phyloP scores from a whole-genome alignment of 2,888 invertebrate genomes.

The Oscheius sp. region DNA sequence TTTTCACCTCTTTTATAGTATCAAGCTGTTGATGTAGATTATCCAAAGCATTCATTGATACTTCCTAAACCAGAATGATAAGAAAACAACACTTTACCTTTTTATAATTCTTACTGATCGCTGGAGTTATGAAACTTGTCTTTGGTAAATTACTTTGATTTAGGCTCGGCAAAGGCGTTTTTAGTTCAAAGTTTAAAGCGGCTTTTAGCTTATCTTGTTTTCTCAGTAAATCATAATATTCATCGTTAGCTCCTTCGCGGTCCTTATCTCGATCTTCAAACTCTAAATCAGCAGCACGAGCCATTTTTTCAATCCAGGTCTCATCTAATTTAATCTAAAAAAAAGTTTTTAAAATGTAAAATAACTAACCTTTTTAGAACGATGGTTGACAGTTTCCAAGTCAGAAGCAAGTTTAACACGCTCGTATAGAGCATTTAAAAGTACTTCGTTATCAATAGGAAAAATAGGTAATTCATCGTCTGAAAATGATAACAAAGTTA shows the following conservation, averaged over 20 bases:
- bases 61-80: not conserved
- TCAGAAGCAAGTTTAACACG: conserved; percentile 82
- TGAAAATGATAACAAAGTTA: too few relatives aligned
- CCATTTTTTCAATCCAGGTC: conserved; percentile 86
- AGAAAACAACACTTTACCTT: not conserved
- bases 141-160: not conserved
- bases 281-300: conserved; percentile 84
- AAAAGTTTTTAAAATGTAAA: not conserved
- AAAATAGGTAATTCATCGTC: conserved; percentile 78
- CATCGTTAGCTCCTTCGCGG: conserved; percentile 8
- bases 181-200: not conserved
- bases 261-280: conserved; percentile 77
- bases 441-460: conserved; percentile 76
- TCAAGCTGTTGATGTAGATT: conserved; percentile 37
- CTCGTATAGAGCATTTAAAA: conserved; percentile 76
- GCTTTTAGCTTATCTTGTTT: conserved; percentile 10
- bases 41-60: conserved; percentile 38
- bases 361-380: conserved; percentile 73
- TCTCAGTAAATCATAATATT: conserved; percentile 3
- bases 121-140: conserved; percentile 44
- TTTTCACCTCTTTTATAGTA: conserved; percentile 38
- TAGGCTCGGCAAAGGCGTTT: conserved; percentile 1
- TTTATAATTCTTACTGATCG: conserved; percentile 22
- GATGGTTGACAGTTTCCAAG: conserved; percentile 81
- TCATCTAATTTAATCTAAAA: conserved; percentile 71